phyloP scores from a whole-genome alignment of 1,140 invertebrate species.

The Callitettix versicolor region DNA sequence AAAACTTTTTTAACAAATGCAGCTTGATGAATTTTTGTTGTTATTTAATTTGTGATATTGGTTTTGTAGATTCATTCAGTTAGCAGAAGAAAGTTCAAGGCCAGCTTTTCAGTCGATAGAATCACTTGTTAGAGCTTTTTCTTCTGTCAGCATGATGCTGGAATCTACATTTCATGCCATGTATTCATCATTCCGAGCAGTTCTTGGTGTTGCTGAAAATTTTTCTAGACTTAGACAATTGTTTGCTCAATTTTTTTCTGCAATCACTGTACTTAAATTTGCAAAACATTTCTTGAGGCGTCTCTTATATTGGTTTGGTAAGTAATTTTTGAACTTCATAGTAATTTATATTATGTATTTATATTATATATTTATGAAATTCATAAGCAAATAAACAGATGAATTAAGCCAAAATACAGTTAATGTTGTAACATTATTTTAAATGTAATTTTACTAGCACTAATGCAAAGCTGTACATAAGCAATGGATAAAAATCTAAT shows the following conservation, averaged over 20 bases:
- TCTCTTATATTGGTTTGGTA: constrained; percentile 55
- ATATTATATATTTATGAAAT: too few species aligned
- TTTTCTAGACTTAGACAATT: constrained; percentile 72
- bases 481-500: too few species aligned
- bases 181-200: constrained; percentile 87
- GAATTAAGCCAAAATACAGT: too few species aligned
- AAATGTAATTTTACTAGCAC: too few species aligned
- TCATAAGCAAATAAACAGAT: too few species aligned
- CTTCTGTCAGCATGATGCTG: constrained; percentile 89
- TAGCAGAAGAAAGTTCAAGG: constrained; percentile 82
- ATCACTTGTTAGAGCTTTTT: constrained; percentile 80
- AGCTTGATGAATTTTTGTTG: too few species aligned
- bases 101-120: constrained; percentile 91
- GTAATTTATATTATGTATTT: too few species aligned
- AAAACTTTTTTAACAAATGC: too few species aligned
- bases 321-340: constrained; percentile 34
- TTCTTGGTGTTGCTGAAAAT: constrained; percentile 90
- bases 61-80: constrained; percentile 61
- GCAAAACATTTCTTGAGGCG: constrained; percentile 71
- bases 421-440: too few species aligned
- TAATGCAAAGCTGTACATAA: too few species aligned
- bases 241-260: constrained; percentile 73
- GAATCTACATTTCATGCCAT: constrained; percentile 93
- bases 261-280: constrained; percentile 67
- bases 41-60: too few species aligned